These are phyloP conservation scores for Stenodema calcarata DNA, from an alignment of 2,888 invertebrate genomes.

Conservation along the genomic window DNA sequence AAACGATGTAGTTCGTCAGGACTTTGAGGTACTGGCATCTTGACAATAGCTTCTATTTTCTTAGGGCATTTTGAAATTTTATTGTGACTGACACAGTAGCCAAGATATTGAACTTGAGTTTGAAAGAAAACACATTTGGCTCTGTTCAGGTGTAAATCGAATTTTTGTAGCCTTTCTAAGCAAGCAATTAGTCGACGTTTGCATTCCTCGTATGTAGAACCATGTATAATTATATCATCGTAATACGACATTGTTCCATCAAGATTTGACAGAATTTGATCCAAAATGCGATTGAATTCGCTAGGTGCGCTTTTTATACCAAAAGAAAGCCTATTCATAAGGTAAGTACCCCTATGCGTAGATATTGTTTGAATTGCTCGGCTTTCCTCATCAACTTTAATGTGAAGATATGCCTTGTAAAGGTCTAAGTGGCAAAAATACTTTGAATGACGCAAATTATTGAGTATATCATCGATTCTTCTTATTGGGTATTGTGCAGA, in stretches of 20 bases:
- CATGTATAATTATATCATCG: slow-evolving; percentile 37
- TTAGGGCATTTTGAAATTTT: slow-evolving; percentile 40
- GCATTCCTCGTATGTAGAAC: slow-evolving; percentile 5
- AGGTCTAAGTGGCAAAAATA: slow-evolving; percentile 54
- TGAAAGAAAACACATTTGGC: slow-evolving; percentile 29
- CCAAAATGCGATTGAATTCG: slow-evolving; percentile 23
- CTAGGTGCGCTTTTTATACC: slow-evolving; percentile 37
- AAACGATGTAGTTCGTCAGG: slow-evolving; percentile 38
- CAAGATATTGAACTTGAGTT: slow-evolving; percentile 24
- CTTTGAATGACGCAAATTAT: slow-evolving; percentile 47
- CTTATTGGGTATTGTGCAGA: slow-evolving; percentile 54
- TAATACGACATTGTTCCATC: background rate
- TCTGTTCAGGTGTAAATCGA: slow-evolving; percentile 33
- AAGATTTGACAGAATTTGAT: background rate
- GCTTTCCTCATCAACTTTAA: slow-evolving; percentile 51
- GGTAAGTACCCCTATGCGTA: slow-evolving; percentile 49
- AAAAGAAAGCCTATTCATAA: slow-evolving; percentile 24
- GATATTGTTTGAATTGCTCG: slow-evolving; percentile 48
- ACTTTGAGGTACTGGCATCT: slow-evolving; percentile 44
- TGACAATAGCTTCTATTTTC: slow-evolving; percentile 40
- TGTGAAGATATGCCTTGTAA: slow-evolving; percentile 55
- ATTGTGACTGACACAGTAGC: slow-evolving; percentile 32
- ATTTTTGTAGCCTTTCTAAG: background rate
- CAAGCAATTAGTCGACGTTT: background rate
- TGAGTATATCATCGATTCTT: slow-evolving; percentile 51